Percentiles rank a stretch among this genome's conserved stretches.
These are phyloP conservation scores for Osedax frankpressi DNA, from an alignment of 2,888 invertebrate genomes.

Conservation along the genomic window DNA sequence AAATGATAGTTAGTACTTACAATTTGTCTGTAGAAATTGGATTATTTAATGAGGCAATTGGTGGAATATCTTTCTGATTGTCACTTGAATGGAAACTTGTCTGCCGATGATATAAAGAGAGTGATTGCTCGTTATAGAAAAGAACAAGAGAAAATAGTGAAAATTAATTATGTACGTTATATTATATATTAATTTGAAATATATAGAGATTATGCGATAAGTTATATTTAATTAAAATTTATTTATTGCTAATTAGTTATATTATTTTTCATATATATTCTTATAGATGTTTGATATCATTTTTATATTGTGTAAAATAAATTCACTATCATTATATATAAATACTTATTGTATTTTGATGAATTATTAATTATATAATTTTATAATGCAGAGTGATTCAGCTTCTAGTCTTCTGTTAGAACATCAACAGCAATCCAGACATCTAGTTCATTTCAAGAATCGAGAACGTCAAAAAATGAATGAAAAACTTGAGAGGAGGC, in stretches of 20 bases:
- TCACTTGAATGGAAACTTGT: neutral
- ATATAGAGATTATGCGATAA: no score
- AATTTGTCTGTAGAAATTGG: neutral
- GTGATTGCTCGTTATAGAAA: neutral
- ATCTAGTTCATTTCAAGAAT: neutral
- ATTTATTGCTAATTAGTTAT: no score
- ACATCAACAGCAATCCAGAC: neutral
- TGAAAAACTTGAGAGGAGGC: neutral
- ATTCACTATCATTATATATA: no score
- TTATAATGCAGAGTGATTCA: neutral
- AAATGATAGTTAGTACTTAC: no score
- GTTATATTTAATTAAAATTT: no score
- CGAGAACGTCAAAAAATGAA: neutral
- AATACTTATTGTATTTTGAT: no score
- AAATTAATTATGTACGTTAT: neutral
- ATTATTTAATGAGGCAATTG: neutral
- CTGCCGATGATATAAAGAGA: neutral
- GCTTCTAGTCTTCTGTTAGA: neutral
- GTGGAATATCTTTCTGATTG: neutral
- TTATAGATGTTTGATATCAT: no score
- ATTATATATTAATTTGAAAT: no score
- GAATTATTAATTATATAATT: no score
- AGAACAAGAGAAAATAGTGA: neutral
- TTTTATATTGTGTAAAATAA: no score
- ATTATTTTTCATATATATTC: no score